These are phyloP conservation scores for Whitmania pigra DNA, from an alignment of 1,140 invertebrate genomes.

Conservation along the genomic window DNA sequence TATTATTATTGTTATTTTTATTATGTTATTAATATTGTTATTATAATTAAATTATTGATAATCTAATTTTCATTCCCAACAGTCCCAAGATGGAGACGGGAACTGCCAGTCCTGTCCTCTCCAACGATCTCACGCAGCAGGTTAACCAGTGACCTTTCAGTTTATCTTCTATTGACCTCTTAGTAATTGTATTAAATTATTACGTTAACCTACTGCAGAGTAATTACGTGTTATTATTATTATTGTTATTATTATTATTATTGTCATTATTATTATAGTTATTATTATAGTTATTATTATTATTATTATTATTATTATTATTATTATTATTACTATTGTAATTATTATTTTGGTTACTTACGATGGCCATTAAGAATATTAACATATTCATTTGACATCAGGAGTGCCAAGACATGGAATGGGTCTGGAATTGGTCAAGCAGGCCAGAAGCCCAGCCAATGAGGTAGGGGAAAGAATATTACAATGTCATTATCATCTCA, in stretches of 20 bases:
- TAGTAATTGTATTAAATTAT: no score
- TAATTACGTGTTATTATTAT: not conserved
- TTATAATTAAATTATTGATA: not conserved
- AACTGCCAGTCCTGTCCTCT: not conserved
- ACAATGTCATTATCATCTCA: no score
- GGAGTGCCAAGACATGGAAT: not conserved
- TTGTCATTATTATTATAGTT: not conserved
- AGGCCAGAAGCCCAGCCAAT: not conserved
- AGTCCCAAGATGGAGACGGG: constrained; percentile 9
- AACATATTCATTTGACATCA: not conserved
- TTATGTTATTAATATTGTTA: not conserved
- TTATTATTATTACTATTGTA: no score
- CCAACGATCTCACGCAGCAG: not conserved
- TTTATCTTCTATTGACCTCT: not conserved
- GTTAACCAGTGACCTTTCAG: not conserved
- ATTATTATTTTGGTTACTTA: no score
- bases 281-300: constrained; percentile 3
- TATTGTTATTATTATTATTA: not conserved
- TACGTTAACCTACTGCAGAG: not conserved
- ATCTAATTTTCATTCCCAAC: not conserved
- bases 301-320: no score
- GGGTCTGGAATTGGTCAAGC: constrained; percentile 10
- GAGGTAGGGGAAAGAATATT: not conserved
- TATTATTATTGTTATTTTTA: no score
- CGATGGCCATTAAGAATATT: no score